Conservation (phyloP, 2,797 vertebrate species). For the Cuculus canorus region DNA sequence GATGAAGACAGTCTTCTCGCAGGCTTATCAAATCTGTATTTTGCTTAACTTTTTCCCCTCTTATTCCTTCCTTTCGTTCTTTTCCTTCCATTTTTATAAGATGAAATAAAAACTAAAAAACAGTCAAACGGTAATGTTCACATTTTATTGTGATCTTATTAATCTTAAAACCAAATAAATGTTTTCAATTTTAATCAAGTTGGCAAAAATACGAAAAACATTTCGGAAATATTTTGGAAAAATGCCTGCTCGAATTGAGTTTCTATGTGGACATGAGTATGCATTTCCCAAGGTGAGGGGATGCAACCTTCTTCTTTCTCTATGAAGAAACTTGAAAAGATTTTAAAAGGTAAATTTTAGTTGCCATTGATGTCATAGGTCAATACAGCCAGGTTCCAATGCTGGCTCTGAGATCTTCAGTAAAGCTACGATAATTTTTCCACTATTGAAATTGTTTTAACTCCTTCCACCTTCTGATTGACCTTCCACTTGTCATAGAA, state of each 20-base stretch:
- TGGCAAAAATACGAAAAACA: not conserved
- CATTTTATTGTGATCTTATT: not conserved
- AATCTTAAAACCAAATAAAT: not conserved
- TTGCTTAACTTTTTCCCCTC: not conserved
- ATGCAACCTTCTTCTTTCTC: not conserved
- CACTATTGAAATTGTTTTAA: not conserved
- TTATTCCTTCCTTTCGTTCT: not conserved
- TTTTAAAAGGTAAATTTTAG: not conserved
- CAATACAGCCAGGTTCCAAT: not conserved
- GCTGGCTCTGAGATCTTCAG: not conserved
- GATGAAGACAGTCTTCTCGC: not conserved
- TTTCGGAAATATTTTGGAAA: not conserved
- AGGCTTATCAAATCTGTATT: not conserved
- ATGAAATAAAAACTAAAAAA: not conserved
- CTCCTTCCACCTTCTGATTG: not conserved
- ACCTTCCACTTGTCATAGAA: no score
- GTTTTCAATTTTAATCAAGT: not conserved
- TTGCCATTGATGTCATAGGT: not conserved
- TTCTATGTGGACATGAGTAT: not conserved
- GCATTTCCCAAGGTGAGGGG: not conserved
- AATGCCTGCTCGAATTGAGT: not conserved
- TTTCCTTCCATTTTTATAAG: not conserved
- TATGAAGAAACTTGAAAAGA: not conserved
- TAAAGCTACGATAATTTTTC: not conserved
- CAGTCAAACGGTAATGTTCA: not conserved